Evolutionary conservation across 2,113 vertebrate species (phyloP).

Genomic region (Paratilapia polleni): DNA sequence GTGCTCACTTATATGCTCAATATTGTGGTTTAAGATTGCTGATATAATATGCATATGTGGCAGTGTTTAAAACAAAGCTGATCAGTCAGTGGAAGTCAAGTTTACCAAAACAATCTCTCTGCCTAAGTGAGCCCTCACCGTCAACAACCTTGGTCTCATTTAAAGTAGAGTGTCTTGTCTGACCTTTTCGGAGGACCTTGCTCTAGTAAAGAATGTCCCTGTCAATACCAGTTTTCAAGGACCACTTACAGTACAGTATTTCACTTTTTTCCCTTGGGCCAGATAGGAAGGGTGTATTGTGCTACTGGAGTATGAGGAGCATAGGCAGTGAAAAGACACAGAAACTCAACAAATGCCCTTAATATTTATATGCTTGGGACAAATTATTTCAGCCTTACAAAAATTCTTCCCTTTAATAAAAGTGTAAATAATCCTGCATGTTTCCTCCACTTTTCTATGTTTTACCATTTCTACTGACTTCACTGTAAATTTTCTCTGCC

Average conservation of each 20-base stretch:
- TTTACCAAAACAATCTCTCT: constrained; percentile 35
- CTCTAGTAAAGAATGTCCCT: constrained; percentile 59
- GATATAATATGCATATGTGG: background rate
- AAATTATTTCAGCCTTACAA: background rate
- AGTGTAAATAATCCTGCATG: background rate
- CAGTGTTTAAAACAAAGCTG: background rate
- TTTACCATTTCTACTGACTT: background rate
- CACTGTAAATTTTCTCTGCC: background rate
- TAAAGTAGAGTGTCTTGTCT: constrained; percentile 50
- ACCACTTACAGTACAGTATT: constrained; percentile 53
- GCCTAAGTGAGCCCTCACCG: constrained; percentile 16
- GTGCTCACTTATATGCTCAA: background rate
- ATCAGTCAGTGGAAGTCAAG: background rate
- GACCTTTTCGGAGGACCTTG: constrained; percentile 69
- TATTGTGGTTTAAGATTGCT: background rate
- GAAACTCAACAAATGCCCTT: background rate
- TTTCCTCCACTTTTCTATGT: background rate
- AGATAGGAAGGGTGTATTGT: background rate
- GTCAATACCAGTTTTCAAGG: constrained; percentile 76
- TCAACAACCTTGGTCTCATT: constrained; percentile 32
- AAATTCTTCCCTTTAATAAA: background rate
- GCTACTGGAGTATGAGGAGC: background rate
- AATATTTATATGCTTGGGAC: background rate
- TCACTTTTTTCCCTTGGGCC: constrained; percentile 39
- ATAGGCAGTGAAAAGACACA: background rate